Evolutionary conservation across 2,113 vertebrate genomes (phyloP).

Genomic region (Danionella cerebrum): DNA sequence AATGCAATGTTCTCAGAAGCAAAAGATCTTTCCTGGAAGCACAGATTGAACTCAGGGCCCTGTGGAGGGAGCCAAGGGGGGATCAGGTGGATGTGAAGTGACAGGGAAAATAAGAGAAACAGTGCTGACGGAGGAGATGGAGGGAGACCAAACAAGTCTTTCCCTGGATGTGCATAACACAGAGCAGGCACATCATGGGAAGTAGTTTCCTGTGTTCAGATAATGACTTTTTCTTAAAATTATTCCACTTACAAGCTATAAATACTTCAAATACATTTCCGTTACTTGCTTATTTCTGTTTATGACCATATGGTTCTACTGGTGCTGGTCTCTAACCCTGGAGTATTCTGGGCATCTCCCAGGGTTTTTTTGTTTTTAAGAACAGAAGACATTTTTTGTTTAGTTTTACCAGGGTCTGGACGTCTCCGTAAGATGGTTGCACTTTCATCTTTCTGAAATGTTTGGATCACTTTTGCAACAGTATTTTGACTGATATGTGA

Average conservation of each 20-base stretch:
- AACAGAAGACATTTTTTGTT: no score
- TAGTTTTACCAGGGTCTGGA: no score
- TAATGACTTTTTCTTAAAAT: background rate
- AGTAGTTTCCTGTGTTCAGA: slow-evolving; percentile 7
- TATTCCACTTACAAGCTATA: background rate
- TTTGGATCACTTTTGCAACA: no score
- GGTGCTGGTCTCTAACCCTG: no score
- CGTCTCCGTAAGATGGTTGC: no score
- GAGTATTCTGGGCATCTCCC: no score
- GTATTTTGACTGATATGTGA: no score
- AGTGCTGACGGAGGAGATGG: slow-evolving; percentile 3
- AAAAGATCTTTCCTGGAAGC: slow-evolving; percentile 14
- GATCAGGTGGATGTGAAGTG: slow-evolving; percentile 45
- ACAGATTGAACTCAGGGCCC: slow-evolving; percentile 13
- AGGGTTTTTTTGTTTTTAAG: no score
- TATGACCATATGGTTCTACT: no score
- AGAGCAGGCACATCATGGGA: slow-evolving; percentile 14
- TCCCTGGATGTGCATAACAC: slow-evolving; percentile 15
- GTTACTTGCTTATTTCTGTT: no score
- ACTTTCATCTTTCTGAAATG: no score
- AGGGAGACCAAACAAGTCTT: slow-evolving; percentile 11
- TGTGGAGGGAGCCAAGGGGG: slow-evolving; percentile 12
- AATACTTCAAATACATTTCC: no score
- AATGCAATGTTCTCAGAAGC: background rate
- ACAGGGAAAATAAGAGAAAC: slow-evolving; percentile 37